A percentile compares a stretch with the other conserved stretches of the same genome.
Evolutionary conservation across 2,113 vertebrate species (phyloP).

Genomic region (Phaetusa simplex): DNA sequence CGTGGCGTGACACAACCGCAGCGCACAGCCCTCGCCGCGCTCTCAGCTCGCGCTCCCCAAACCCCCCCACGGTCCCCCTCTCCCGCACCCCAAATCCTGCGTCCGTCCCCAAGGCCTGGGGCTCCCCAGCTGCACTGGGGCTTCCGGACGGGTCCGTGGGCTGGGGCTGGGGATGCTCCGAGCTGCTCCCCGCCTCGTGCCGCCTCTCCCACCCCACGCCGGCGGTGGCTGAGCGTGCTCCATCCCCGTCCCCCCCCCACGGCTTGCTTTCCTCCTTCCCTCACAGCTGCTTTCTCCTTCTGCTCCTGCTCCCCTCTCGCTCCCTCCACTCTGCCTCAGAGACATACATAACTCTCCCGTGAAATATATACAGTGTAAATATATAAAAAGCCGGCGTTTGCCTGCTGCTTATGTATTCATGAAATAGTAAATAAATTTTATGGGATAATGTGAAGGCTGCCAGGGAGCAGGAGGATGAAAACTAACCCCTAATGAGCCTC

Average conservation of each 20-base stretch:
- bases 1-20: too few relatives aligned
- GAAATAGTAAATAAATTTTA: conserved; percentile 89
- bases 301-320: conserved; percentile 57
- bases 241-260: background rate
- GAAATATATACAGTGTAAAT: conserved; percentile 87
- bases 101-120: background rate
- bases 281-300: conserved; percentile 69
- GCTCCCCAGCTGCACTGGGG: background rate
- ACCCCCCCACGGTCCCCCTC: background rate
- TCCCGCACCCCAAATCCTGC: background rate
- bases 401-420: conserved; percentile 88
- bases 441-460: conserved; percentile 87
- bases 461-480: conserved; percentile 81
- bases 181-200: background rate
- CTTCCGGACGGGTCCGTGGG: fast-evolving
- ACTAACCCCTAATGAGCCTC: conserved; percentile 79
- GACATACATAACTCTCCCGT: conserved; percentile 82
- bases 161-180: background rate
- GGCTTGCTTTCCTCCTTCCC: background rate
- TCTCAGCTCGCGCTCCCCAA: background rate
- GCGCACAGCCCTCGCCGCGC: fast-evolving
- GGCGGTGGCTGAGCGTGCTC: background rate
- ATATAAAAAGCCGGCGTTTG: conserved; percentile 84
- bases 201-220: background rate
- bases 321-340: conserved; percentile 75